Evolutionary conservation across 2,797 vertebrate species (phyloP).

Genomic region (Vultur gryphus): DNA sequence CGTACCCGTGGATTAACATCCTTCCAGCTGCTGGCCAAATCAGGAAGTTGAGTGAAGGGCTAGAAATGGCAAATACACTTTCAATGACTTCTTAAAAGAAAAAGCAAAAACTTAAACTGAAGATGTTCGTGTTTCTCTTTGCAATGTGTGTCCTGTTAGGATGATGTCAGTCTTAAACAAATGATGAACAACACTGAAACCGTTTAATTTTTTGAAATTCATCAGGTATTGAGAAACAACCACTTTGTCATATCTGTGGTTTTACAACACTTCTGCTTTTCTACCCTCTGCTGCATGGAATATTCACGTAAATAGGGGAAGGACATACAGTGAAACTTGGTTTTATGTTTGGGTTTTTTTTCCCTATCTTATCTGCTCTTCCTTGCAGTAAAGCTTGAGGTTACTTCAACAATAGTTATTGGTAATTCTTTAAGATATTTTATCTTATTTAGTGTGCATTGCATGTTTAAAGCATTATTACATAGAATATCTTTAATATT

Average conservation of each 20-base stretch:
- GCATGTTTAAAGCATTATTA: neutral
- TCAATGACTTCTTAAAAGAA: neutral
- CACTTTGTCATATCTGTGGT: neutral
- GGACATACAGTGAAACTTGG: neutral
- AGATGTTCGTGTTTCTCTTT: neutral
- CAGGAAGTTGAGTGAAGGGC: slow-evolving; percentile 1
- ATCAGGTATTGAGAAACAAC: neutral
- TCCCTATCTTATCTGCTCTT: neutral
- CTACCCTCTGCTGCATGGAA: neutral
- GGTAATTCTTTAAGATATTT: neutral
- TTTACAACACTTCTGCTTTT: neutral
- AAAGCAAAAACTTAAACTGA: neutral
- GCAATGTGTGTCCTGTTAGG: neutral
- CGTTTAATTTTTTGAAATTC: neutral
- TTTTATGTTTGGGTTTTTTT: neutral
- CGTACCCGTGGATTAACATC: neutral
- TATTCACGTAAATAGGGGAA: neutral
- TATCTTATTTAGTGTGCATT: neutral
- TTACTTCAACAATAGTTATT: neutral
- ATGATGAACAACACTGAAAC: neutral
- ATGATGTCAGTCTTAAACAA: neutral
- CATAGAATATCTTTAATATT: neutral
- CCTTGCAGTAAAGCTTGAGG: neutral
- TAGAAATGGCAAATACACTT: neutral
- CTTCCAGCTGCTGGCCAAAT: neutral